Conservation (phyloP, 2,113 vertebrate species). For the Eolophus roseicapilla region DNA sequence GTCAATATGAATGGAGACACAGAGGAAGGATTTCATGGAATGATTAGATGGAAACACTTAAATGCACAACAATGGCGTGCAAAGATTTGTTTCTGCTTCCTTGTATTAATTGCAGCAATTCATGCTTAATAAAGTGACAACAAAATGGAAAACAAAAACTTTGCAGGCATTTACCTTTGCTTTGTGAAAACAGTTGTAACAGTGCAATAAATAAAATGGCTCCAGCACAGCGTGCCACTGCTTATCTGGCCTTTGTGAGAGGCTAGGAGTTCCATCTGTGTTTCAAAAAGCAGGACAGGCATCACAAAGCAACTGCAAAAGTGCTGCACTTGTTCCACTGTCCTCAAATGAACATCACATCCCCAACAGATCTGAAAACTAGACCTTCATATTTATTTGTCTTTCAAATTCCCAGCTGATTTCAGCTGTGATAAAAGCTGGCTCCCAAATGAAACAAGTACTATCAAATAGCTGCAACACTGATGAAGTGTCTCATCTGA, state of each 20-base stretch:
- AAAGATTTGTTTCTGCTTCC: background rate
- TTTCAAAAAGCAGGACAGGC: background rate
- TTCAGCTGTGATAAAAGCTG: background rate
- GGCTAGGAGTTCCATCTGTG: background rate
- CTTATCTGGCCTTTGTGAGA: background rate
- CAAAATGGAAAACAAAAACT: background rate
- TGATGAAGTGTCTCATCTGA: background rate
- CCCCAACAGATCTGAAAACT: background rate
- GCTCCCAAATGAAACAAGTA: background rate
- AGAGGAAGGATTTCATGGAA: background rate
- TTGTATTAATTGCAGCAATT: background rate
- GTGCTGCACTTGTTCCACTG: fast-evolving
- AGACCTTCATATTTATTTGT: background rate
- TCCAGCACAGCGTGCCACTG: no score
- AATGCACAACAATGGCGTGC: background rate
- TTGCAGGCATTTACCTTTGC: background rate
- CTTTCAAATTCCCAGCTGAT: background rate
- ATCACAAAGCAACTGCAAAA: background rate
- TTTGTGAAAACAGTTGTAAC: background rate
- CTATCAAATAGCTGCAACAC: background rate
- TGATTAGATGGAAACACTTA: background rate
- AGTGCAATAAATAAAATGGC: background rate
- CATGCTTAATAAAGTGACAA: background rate
- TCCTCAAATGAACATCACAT: background rate
- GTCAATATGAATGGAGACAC: background rate